These are phyloP conservation scores for Drosophila sturtevanti DNA, from an alignment of 1,140 invertebrate species.

Conservation along the genomic window DNA sequence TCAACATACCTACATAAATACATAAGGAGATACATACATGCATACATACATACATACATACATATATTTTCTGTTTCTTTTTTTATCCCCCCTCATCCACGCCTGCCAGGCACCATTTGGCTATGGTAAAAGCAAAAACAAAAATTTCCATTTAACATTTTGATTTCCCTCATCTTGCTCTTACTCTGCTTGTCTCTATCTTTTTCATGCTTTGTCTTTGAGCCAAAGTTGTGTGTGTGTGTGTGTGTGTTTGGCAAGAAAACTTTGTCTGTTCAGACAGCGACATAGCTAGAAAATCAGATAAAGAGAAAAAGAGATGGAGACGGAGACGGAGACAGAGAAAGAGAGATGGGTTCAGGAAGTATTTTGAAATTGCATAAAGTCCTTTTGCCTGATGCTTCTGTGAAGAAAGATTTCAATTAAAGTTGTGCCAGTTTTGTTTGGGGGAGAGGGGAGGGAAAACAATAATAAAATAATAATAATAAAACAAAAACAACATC, in stretches of 20 bases:
- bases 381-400: constrained; percentile 45
- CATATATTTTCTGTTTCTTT: not conserved
- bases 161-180: not conserved
- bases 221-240: constrained; percentile 61
- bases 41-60: not conserved
- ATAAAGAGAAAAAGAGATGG: not conserved
- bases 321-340: no score
- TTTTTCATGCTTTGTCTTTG: constrained; percentile 61
- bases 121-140: not conserved
- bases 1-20: no score
- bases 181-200: constrained; percentile 23
- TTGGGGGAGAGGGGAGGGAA: no score
- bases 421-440: constrained; percentile 52
- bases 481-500: no score
- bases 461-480: no score
- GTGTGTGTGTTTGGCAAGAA: constrained; percentile 48
- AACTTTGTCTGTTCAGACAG: constrained; percentile 43
- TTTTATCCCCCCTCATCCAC: no score
- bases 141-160: constrained; percentile 71
- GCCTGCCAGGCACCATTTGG: no score
- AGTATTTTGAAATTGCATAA: constrained; percentile 74
- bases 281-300: not conserved
- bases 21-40: not conserved
- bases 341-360: constrained; percentile 38
- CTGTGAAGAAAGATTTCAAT: constrained; percentile 68